Evolutionary conservation across 1,140 invertebrate genomes (phyloP).

Genomic region (Halotydeus destructor): DNA sequence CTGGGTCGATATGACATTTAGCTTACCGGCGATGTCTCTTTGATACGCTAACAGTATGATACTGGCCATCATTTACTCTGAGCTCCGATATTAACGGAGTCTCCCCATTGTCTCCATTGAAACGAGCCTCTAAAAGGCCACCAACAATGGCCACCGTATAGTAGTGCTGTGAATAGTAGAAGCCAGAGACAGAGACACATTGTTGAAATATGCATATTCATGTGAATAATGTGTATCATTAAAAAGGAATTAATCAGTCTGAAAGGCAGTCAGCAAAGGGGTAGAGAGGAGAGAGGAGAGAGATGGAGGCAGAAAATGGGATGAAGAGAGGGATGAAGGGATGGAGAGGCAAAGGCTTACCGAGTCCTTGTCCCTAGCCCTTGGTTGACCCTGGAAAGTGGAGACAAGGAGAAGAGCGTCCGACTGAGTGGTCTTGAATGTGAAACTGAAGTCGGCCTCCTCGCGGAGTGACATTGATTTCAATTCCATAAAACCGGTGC

Average conservation of each 20-base stretch:
- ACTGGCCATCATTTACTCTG: slow-evolving; percentile 18
- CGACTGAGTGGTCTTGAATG: slow-evolving; percentile 46
- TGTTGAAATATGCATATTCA: slow-evolving; percentile 6
- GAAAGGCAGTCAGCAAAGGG: no score
- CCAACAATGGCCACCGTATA: slow-evolving; percentile 41
- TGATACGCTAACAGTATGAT: slow-evolving; percentile 17
- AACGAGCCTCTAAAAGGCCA: slow-evolving; percentile 39
- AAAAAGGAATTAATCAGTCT: no score
- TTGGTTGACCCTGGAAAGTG: slow-evolving; percentile 25
- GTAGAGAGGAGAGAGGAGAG: no score
- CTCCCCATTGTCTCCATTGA: slow-evolving; percentile 43
- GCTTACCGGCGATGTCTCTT: slow-evolving; percentile 16
- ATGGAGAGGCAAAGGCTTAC: slow-evolving; percentile 11
- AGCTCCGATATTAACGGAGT: slow-evolving; percentile 21
- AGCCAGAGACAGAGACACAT: slow-evolving; percentile 14
- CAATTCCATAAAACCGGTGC: slow-evolving; percentile 54
- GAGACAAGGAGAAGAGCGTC: slow-evolving; percentile 50
- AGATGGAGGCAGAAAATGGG: no score
- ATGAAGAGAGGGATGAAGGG: neutral
- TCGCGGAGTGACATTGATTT: slow-evolving; percentile 37
- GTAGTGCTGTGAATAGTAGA: slow-evolving; percentile 31
- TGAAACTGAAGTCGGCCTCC: slow-evolving; percentile 43
- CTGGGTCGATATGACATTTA: no score
- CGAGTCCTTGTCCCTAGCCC: slow-evolving; percentile 14
- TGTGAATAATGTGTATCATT: no score